Evolutionary conservation across 2,113 vertebrate genomes (phyloP), one percentile per base, ranked within the genome.

Genomic region (Oryzias woworae): DNA sequence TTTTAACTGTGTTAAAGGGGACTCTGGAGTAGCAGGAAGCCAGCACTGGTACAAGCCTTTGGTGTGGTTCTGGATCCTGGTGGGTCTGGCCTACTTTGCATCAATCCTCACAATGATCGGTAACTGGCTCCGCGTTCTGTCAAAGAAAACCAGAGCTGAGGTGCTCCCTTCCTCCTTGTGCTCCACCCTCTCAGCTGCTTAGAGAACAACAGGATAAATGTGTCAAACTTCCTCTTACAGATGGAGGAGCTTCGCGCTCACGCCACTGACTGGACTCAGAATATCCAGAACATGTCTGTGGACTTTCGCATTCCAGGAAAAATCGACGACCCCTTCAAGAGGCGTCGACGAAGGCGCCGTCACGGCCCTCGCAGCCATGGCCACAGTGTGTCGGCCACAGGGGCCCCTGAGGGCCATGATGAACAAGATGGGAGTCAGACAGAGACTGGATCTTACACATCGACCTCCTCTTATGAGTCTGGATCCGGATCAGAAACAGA

Each of bases 61-160:
- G 71, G 95, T 95, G 60, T 95, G 94, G 94, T 95, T 97, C 83
- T 97, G 95, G 95, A 94, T 97, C 75, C 84, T 97, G 24, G 74
- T 97, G 14, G 95, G 95, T 57, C 85, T 97, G 53, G 95, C 95
- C 62, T 97, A 97, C 87, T 97, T 97, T 58, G 95, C 94, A 26
- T 95, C 95, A 0, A 91, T 97, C 74, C 90, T 97, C 61, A 89
- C 94, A 23, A 96, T 96, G 94, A 95, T 97, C 26, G 94, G 93
- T 20, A 95, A 96, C 87, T 96, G 95, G 95, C 84, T 97, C 24
- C 87, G 93, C n/a, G 94, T 93, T 7, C 84, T 97, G 49, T 94
- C 92, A 13, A 92, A 92, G 70, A 95, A 94, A 62, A 96, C 95
- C 1, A 87, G 93, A 67, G 95, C 91, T 67, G 92, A 93, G 91